Conservation (phyloP, 2,113 vertebrate genomes). For the Sinocyclocheilus anophthalmus region DNA sequence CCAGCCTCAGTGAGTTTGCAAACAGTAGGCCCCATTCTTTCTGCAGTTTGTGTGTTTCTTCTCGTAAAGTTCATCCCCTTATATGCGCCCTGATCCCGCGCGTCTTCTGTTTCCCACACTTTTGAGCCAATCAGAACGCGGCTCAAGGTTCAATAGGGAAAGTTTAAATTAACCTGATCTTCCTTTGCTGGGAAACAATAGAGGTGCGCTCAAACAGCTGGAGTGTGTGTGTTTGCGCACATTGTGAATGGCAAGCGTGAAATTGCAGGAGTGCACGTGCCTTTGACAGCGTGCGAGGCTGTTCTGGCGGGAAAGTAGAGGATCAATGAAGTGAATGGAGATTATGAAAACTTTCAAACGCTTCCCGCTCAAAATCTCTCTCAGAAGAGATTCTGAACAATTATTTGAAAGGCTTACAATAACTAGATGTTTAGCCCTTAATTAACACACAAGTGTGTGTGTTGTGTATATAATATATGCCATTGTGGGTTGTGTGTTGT, state of each 20-base stretch:
- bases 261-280: constrained; percentile 61
- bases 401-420: background rate
- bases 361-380: constrained; percentile 23
- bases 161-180: constrained; percentile 67
- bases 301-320: constrained; percentile 17
- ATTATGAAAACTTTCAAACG: constrained; percentile 2
- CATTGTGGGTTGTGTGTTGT: too few species aligned
- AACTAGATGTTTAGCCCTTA: background rate
- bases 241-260: constrained; percentile 64
- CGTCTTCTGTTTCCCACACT: constrained; percentile 72
- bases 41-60: background rate
- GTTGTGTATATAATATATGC: too few species aligned
- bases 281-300: constrained; percentile 19
- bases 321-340: background rate
- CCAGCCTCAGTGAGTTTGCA: constrained; percentile 57
- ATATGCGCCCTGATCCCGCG: background rate
- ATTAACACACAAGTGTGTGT: background rate
- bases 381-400: background rate
- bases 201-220: constrained; percentile 72
- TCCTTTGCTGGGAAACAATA: constrained; percentile 68
- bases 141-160: constrained; percentile 57
- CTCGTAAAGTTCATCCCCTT: background rate
- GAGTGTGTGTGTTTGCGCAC: constrained; percentile 50
- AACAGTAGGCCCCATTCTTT: constrained; percentile 70
- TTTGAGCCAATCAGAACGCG: constrained; percentile 72